Evolutionary conservation across 1,140 invertebrate species (phyloP).

Genomic region (Whitmania pigra): DNA sequence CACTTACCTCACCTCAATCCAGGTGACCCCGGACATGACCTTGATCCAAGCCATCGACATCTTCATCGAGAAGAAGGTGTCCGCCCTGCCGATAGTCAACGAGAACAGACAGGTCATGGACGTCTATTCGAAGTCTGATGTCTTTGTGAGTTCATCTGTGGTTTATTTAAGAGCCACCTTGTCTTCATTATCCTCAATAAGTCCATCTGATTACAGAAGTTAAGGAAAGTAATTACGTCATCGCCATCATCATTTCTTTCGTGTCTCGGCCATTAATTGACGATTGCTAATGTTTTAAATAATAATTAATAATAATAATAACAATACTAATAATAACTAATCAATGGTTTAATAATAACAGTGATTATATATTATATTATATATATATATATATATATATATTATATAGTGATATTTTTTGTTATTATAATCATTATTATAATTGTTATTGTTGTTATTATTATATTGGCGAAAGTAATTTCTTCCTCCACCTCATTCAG

Average conservation of each 20-base stretch:
- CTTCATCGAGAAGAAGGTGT: slow-evolving; percentile 87
- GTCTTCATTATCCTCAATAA: too few relatives aligned
- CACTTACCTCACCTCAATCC: not conserved
- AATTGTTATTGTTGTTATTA: not conserved
- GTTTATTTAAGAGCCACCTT: not conserved
- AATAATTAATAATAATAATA: too few relatives aligned
- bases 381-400: too few relatives aligned
- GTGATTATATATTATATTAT: too few relatives aligned
- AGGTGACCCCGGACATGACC: slow-evolving; percentile 70
- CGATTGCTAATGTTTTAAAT: too few relatives aligned
- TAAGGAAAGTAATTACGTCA: too few relatives aligned
- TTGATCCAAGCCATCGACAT: slow-evolving; percentile 89
- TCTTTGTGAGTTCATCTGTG: slow-evolving; percentile 67
- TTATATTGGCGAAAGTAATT: not conserved
- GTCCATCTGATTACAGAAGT: too few relatives aligned
- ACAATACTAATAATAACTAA: too few relatives aligned
- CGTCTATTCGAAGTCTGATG: slow-evolving; percentile 99
- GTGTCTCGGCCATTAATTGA: too few relatives aligned
- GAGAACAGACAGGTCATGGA: slow-evolving; percentile 75
- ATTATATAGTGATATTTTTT: too few relatives aligned
- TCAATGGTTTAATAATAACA: too few relatives aligned
- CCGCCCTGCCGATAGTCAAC: slow-evolving; percentile 87
- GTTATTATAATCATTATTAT: not conserved
- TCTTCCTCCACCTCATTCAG: not conserved
- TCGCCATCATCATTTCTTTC: too few relatives aligned